Conservation (phyloP, 2,797 vertebrate genomes). For the Argentina silus region DNA sequence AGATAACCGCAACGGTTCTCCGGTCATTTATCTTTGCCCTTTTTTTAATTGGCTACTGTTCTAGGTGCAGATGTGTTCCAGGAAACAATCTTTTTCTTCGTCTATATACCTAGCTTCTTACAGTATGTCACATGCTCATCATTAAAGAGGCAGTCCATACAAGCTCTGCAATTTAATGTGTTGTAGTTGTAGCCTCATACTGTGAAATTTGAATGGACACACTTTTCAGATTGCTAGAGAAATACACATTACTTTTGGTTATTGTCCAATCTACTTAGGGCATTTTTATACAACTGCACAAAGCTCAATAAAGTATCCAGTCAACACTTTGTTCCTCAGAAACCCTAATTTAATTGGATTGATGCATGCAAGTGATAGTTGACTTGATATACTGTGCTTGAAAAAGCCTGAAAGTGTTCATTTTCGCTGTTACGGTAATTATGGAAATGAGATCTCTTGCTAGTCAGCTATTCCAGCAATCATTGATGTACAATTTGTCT, state of each 20-base stretch:
- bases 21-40: conserved; percentile 6
- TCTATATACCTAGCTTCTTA: not conserved
- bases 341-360: not conserved
- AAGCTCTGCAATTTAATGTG: not conserved
- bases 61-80: conserved; percentile 4
- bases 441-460: conserved; percentile 8
- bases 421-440: conserved; percentile 1
- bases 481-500: conserved; percentile 19
- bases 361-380: not conserved
- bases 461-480: conserved; percentile 13
- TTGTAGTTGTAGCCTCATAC: not conserved
- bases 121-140: conserved; percentile 8
- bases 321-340: not conserved
- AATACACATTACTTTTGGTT: not conserved
- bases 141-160: not conserved
- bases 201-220: not conserved
- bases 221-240: not conserved
- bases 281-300: not conserved
- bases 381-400: not conserved
- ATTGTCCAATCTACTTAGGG: not conserved
- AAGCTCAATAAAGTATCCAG: not conserved
- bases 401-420: not conserved
- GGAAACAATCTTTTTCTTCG: conserved; percentile 1
- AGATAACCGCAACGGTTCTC: conserved; percentile 1
- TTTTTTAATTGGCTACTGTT: conserved; percentile 7